Evolutionary conservation across 2,113 vertebrate genomes (phyloP).

Genomic region (Aegypius monachus): DNA sequence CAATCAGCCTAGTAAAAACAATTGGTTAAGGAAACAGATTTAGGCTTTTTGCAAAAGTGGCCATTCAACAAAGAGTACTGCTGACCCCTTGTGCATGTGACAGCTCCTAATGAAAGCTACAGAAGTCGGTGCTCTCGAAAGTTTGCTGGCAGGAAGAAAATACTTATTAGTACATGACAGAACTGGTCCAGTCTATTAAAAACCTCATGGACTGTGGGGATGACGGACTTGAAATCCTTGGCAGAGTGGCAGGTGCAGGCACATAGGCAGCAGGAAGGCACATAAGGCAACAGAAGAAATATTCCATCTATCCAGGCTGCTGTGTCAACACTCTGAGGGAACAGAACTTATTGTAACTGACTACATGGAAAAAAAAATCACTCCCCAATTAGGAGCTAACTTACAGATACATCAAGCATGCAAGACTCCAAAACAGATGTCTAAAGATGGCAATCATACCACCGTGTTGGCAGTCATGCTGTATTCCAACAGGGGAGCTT

Average conservation of each 20-base stretch:
- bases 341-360: neutral
- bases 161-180: neutral
- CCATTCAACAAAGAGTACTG: neutral
- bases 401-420: neutral
- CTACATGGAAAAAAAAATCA: neutral
- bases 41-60: neutral
- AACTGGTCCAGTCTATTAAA: neutral
- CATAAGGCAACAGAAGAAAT: neutral
- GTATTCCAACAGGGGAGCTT: neutral
- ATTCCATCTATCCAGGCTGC: neutral
- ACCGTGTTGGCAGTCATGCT: neutral
- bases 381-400: neutral
- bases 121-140: neutral
- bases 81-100: neutral
- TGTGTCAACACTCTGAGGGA: neutral
- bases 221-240: neutral
- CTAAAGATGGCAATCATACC: conserved; percentile 33
- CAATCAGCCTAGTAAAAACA: neutral
- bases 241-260: neutral
- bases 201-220: neutral
- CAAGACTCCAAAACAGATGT: neutral
- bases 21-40: neutral
- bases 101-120: neutral
- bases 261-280: neutral
- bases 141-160: neutral